phyloP scores from a whole-genome alignment of 2,797 vertebrate genomes.

The Gymnoscopelus braueri region DNA sequence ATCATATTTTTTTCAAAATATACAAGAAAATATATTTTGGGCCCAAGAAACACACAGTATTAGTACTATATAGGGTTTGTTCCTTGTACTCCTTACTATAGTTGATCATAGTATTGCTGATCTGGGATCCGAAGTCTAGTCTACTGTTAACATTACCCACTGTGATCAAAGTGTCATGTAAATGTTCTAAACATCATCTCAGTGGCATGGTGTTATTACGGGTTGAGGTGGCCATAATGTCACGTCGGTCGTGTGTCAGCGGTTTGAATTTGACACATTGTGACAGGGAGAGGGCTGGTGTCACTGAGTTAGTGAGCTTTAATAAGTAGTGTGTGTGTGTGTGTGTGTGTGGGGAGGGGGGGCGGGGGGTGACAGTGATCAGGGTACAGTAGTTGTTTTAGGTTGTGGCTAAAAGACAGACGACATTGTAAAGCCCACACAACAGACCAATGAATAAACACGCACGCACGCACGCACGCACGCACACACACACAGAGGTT shows the following conservation, averaged over 20 bases:
- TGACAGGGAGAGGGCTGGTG: conserved; percentile 35
- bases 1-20: no score
- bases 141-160: no score
- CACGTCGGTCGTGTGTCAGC: conserved; percentile 38
- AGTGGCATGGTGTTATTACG: conserved; percentile 61
- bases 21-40: no score
- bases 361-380: conserved; percentile 23
- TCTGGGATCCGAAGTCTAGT: no score
- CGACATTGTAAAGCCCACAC: no score
- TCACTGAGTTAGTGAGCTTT: conserved; percentile 4
- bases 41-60: no score
- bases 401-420: not conserved
- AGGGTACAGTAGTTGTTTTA: conserved; percentile 26
- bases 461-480: not conserved
- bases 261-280: conserved; percentile 30
- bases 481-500: conserved; percentile 37
- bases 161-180: no score
- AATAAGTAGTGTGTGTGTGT: conserved; percentile 18
- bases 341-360: conserved; percentile 25
- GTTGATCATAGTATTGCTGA: no score
- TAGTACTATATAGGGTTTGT: no score
- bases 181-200: no score
- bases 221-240: conserved; percentile 44
- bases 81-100: no score
- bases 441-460: no score